Conservation (phyloP, 1,140 invertebrate genomes). For the Drosophila simulans region DNA sequence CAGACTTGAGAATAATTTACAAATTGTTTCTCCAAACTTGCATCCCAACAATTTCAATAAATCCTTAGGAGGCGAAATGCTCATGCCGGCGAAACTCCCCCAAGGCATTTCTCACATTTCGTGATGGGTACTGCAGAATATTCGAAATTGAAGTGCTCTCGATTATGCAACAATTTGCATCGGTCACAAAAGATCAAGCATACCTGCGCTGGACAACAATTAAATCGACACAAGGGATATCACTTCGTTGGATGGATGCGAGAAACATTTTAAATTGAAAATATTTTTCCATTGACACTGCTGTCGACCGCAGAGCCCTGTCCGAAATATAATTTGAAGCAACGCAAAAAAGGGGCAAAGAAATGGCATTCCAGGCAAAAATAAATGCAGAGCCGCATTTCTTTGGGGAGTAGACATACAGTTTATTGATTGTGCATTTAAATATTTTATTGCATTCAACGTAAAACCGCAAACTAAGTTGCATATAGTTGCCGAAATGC, state of each 20-base stretch:
- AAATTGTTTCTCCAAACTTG: slow-evolving; percentile 2
- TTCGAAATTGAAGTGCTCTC: slow-evolving; percentile 5
- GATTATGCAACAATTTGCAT: slow-evolving; percentile 46
- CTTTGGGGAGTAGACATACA: slow-evolving; percentile 23
- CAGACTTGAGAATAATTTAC: slow-evolving; percentile 12
- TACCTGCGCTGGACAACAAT: slow-evolving; percentile 42
- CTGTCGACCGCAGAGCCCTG: slow-evolving; percentile 62
- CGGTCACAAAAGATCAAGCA: not conserved
- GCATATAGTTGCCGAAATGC: slow-evolving; percentile 54
- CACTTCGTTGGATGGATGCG: not conserved
- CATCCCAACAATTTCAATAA: slow-evolving; percentile 6
- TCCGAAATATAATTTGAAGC: slow-evolving; percentile 50
- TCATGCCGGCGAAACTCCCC: not conserved
- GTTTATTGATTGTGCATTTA: slow-evolving; percentile 78
- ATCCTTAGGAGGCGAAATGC: not conserved
- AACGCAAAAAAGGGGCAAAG: slow-evolving; percentile 21
- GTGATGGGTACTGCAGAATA: not conserved
- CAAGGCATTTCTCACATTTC: slow-evolving; percentile 9
- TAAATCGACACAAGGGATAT: slow-evolving; percentile 55
- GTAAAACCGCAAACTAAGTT: slow-evolving; percentile 43
- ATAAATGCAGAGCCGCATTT: slow-evolving; percentile 40
- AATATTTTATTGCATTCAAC: slow-evolving; percentile 79
- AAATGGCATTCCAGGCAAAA: slow-evolving; percentile 10
- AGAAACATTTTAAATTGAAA: slow-evolving; percentile 77
- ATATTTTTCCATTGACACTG: slow-evolving; percentile 75